phyloP scores from a whole-genome alignment of 1,140 invertebrate species.

The Tachypleus tridentatus region DNA sequence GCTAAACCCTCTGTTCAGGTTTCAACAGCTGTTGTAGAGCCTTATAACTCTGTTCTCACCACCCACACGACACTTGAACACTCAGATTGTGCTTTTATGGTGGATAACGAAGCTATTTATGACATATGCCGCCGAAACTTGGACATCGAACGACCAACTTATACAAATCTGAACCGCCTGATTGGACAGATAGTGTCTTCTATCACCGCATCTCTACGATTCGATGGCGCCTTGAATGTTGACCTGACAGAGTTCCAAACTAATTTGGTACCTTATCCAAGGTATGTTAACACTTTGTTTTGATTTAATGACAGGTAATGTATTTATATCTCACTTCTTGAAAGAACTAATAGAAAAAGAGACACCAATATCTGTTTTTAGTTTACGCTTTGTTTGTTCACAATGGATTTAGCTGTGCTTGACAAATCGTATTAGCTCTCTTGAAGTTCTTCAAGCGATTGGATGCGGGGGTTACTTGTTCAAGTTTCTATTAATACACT shows the following conservation, averaged over 20 bases:
- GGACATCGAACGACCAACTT: slow-evolving; percentile 75
- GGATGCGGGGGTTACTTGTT: too few relatives aligned
- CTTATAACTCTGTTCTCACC: slow-evolving; percentile 36
- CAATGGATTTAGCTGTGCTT: too few relatives aligned
- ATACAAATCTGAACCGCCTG: slow-evolving; percentile 45
- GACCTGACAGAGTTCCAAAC: slow-evolving; percentile 56
- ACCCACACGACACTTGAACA: slow-evolving; percentile 37
- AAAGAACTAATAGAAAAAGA: too few relatives aligned
- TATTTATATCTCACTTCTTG: too few relatives aligned
- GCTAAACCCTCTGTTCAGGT: slow-evolving; percentile 35
- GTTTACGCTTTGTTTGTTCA: too few relatives aligned
- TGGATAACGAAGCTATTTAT: slow-evolving; percentile 81
- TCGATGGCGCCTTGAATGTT: slow-evolving; percentile 57
- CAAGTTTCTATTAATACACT: too few relatives aligned
- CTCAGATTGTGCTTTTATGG: slow-evolving; percentile 42
- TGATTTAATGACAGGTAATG: too few relatives aligned
- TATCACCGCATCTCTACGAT: slow-evolving; percentile 51
- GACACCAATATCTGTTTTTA: too few relatives aligned
- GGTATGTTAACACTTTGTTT: slow-evolving; percentile 33
- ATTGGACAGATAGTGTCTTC: slow-evolving; percentile 47
- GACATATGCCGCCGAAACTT: slow-evolving; percentile 78
- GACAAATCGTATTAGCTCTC: too few relatives aligned
- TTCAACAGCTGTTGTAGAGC: slow-evolving; percentile 36
- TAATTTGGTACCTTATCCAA: slow-evolving; percentile 53
- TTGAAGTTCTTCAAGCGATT: too few relatives aligned